phyloP scores from a whole-genome alignment of 2,888 invertebrate genomes.

The Latheticus oryzae region DNA sequence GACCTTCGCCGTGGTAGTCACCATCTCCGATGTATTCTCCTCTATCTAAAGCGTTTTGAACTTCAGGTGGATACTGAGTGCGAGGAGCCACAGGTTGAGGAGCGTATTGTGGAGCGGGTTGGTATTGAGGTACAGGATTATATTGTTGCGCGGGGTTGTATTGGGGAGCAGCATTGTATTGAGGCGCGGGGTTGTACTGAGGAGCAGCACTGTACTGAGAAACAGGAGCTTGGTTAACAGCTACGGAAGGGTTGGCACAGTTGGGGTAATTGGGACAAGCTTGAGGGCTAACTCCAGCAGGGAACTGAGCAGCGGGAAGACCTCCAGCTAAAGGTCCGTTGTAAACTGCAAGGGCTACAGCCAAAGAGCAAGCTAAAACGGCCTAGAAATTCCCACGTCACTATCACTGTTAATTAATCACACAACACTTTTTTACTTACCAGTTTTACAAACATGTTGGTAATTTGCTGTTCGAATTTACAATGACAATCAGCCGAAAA shows the following conservation, averaged over 20 bases:
- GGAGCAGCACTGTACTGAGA: slow-evolving; percentile 46
- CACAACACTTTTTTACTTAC: slow-evolving; percentile 57
- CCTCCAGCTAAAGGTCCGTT: slow-evolving; percentile 58
- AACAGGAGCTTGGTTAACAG: slow-evolving; percentile 45
- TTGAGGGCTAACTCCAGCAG: slow-evolving; percentile 57
- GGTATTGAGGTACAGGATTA: slow-evolving; percentile 49
- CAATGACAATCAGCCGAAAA: slow-evolving; percentile 59
- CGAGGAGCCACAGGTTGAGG: slow-evolving; percentile 39
- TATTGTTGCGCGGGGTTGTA: slow-evolving; percentile 44
- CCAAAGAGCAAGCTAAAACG: slow-evolving; percentile 55
- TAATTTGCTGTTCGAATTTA: slow-evolving; percentile 57
- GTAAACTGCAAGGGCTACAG: slow-evolving; percentile 50
- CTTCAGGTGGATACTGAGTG: slow-evolving; percentile 51
- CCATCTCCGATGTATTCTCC: slow-evolving; percentile 60
- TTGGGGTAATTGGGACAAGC: slow-evolving; percentile 59
- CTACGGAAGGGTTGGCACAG: slow-evolving; percentile 57
- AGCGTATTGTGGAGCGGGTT: slow-evolving; percentile 53
- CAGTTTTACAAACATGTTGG: slow-evolving; percentile 66
- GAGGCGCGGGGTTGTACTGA: slow-evolving; percentile 51
- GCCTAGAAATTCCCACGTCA: slow-evolving; percentile 49
- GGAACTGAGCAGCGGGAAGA: slow-evolving; percentile 56
- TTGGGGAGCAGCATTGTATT: slow-evolving; percentile 41
- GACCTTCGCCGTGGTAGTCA: slow-evolving; percentile 59
- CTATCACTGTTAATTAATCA: slow-evolving; percentile 31
- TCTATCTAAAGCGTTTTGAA: slow-evolving; percentile 57